phyloP scores from a whole-genome alignment of 2,888 invertebrate species.

The Stenichneumon culpator region DNA sequence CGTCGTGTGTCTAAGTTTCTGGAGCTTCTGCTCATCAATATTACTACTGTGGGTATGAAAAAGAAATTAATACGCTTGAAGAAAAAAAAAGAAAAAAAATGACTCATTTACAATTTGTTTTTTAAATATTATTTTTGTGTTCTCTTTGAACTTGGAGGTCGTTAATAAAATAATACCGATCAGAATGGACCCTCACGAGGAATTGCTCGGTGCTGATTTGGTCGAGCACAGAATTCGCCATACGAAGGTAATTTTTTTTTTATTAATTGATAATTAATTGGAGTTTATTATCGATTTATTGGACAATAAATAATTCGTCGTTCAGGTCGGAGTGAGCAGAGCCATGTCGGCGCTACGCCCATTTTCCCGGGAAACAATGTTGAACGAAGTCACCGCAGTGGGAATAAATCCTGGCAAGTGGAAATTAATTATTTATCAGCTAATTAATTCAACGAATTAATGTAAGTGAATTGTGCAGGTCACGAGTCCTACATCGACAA shows the following conservation, averaged over 20 bases:
- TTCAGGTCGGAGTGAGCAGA: constrained; percentile 89
- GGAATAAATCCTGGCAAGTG: constrained; percentile 91
- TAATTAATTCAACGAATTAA: neutral
- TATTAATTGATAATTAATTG: neutral
- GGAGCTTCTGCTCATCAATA: constrained; percentile 92
- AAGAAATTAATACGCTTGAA: neutral
- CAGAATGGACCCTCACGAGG: constrained; percentile 94
- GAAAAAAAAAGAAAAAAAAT: constrained; percentile 21
- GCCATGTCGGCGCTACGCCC: constrained; percentile 91
- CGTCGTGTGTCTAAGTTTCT: constrained; percentile 89
- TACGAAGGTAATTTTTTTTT: constrained; percentile 86
- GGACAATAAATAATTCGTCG: constrained; percentile 29
- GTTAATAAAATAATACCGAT: constrained; percentile 93
- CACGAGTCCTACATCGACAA: constrained; percentile 81
- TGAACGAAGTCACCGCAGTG: constrained; percentile 86
- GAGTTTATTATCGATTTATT: neutral
- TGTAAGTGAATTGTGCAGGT: constrained; percentile 68
- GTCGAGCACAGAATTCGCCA: constrained; percentile 94
- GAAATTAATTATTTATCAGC: neutral
- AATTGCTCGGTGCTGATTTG: constrained; percentile 95
- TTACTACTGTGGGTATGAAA: constrained; percentile 89
- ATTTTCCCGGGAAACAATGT: constrained; percentile 85
- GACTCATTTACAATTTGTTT: neutral
- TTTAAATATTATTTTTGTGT: constrained; percentile 38
- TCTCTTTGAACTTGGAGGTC: constrained; percentile 77